Percentiles rank a stretch among this genome's conserved stretches.
phyloP scores from a whole-genome alignment of 2,888 invertebrate species.

The Anthoptus insignis region DNA sequence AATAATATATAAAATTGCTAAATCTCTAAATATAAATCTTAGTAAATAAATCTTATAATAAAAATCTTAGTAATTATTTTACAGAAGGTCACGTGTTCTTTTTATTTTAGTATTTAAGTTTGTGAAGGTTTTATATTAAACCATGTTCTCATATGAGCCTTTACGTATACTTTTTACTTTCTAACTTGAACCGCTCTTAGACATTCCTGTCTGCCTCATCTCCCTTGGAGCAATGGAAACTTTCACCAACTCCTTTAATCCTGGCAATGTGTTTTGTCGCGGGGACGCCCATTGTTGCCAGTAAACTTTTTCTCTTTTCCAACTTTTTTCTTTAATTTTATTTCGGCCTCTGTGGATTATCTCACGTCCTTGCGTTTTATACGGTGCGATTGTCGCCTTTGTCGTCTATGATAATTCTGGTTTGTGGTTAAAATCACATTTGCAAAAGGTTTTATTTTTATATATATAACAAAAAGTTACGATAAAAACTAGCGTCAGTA shows the following conservation, averaged over 20 bases:
- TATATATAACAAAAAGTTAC: too few species aligned
- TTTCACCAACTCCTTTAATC: constrained; percentile 68
- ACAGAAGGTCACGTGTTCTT: too few species aligned
- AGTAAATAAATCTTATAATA: too few species aligned
- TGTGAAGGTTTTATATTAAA: constrained; percentile 27
- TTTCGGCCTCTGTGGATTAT: constrained; percentile 69
- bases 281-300: constrained; percentile 73
- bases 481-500: too few species aligned
- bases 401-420: neutral
- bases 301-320: constrained; percentile 67
- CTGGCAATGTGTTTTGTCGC: constrained; percentile 83
- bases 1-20: too few species aligned
- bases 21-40: too few species aligned
- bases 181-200: constrained; percentile 36
- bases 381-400: constrained; percentile 53
- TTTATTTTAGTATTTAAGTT: constrained; percentile 6
- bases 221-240: constrained; percentile 55
- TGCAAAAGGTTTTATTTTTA: too few species aligned
- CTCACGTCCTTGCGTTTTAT: constrained; percentile 50
- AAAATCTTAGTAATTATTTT: too few species aligned
- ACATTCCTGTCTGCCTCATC: constrained; percentile 54
- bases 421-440: constrained; percentile 20
- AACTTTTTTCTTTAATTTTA: constrained; percentile 78
- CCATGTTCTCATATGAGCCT: constrained; percentile 15
- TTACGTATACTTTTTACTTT: constrained; percentile 13